A percentile compares a stretch with the other conserved stretches of the same genome.
phyloP scores from a whole-genome alignment of 35 echinoderm and acorn worm genomes.

The Stichopus chloronotus region DNA sequence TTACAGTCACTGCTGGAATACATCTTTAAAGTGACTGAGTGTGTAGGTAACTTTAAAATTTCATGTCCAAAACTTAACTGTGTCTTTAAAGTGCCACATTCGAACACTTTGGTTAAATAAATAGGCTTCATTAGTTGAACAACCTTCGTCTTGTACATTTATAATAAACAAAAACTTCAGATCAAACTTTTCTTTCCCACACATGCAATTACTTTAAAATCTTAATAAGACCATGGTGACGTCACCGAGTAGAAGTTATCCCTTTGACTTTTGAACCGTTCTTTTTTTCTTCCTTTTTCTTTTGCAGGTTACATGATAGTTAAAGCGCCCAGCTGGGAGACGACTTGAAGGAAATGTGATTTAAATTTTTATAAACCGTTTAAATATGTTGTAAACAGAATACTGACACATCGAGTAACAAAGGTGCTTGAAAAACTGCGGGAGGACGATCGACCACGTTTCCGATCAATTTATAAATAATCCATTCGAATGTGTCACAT shows the following conservation, averaged over 20 bases:
- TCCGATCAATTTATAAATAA: neutral
- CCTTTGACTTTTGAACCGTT: neutral
- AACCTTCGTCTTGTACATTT: no score
- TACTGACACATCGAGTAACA: neutral
- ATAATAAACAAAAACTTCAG: no score
- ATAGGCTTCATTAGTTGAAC: no score
- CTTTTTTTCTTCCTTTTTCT: neutral
- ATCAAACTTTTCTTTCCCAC: no score
- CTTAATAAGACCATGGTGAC: neutral
- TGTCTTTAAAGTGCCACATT: no score
- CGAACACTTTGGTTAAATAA: no score
- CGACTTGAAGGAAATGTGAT: conserved; percentile 6
- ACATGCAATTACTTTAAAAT: no score
- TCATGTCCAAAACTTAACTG: no score
- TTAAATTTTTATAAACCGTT: neutral
- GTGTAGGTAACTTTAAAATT: no score
- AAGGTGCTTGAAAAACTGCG: neutral
- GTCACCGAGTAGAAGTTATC: neutral
- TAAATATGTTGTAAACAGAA: conserved; percentile 18
- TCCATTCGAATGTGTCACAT: neutral
- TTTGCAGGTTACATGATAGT: neutral
- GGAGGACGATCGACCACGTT: neutral
- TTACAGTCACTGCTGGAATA: no score
- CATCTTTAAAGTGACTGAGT: no score
- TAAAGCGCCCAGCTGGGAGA: neutral